Conservation (phyloP, 2,797 vertebrate genomes). For the Lagocephalus sceleratus region DNA sequence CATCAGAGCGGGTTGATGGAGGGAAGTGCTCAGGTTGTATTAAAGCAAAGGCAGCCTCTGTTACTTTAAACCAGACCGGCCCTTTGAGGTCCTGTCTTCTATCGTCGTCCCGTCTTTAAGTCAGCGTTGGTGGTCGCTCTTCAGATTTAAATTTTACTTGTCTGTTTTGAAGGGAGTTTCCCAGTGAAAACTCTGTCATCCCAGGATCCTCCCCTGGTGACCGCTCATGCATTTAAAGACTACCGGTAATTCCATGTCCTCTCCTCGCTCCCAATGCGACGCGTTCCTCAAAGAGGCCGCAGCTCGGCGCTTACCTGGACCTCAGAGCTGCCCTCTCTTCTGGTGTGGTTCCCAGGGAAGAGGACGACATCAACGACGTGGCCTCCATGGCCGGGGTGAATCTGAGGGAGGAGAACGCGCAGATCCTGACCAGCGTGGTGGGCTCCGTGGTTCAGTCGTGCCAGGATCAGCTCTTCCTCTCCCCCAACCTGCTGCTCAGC, state of each 20-base stretch:
- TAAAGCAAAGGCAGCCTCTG: too few species aligned
- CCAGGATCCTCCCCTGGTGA: constrained; percentile 30
- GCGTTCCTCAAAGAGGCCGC: too few species aligned
- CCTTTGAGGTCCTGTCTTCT: too few species aligned
- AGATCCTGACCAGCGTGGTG: constrained; percentile 77
- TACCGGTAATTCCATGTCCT: constrained; percentile 63
- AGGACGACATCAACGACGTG: constrained; percentile 86
- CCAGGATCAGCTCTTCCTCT: constrained; percentile 86
- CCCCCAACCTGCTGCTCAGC: constrained; percentile 70
- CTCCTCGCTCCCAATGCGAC: too few species aligned
- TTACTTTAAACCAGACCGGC: too few species aligned
- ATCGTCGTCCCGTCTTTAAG: too few species aligned
- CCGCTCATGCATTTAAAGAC: constrained; percentile 48
- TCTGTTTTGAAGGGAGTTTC: constrained; percentile 25
- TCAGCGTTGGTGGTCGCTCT: too few species aligned
- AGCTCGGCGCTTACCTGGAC: too few species aligned
- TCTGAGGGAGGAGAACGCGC: constrained; percentile 83
- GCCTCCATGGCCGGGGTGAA: constrained; percentile 86
- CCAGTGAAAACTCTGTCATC: constrained; percentile 30
- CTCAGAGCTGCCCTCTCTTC: neutral
- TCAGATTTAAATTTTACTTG: neutral
- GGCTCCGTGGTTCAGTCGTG: constrained; percentile 86
- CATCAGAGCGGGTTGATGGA: too few species aligned
- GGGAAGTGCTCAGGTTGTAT: too few species aligned
- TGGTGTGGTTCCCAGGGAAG: constrained; percentile 69